Evolutionary conservation across 2,888 invertebrate species (phyloP), one percentile per base, ranked within the genome.

Genomic region (Crepidodera aurea): DNA sequence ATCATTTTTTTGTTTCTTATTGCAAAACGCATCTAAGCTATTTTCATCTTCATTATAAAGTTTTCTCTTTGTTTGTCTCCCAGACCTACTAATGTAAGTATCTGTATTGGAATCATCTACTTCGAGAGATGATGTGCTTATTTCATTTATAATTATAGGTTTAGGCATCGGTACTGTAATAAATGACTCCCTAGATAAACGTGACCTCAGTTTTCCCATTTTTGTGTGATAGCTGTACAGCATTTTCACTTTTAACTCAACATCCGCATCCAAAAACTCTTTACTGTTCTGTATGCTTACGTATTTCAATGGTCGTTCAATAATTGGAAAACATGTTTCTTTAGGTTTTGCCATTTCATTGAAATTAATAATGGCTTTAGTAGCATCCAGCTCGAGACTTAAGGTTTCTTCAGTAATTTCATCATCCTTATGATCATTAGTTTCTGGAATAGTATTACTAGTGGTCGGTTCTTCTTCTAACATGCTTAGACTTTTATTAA

Each of bases 261-360:
- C 44, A 40, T 50, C 51, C 6, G 61, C 51, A 1, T 53, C 59
- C 12, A 69, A 59, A 59, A 68, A 71, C 39, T 55, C 51, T 32
- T 62, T 13, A 34, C 59, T 64, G 16, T 63, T 67, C 50, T 69
- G 69, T 48, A 71, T 62, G 10, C 62, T 66, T n/a, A 68, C 50
- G 53, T 46, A 64, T 48, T 63, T 46, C 29, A 63, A 34, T 40
- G 62, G 22, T 44, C 64, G 66, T 44, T 48, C 40, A n/a, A 66
- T 58, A 18, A 66, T 56, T 54, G 50, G 60, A 12, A 69, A 54
- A 10, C 55, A 57, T 7, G 51, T 39, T 44, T 56, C 61, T 15
- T 59, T 60, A 46, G 60, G 58, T 37, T 62, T 51, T 1, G 60
- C 60, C 71, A 71, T 71, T 19, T 71, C 69, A 56, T 66, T 63